Base-by-base conservation (phyloP, 1,140 invertebrate genomes). In the Euura saliciscinereae region DNA sequence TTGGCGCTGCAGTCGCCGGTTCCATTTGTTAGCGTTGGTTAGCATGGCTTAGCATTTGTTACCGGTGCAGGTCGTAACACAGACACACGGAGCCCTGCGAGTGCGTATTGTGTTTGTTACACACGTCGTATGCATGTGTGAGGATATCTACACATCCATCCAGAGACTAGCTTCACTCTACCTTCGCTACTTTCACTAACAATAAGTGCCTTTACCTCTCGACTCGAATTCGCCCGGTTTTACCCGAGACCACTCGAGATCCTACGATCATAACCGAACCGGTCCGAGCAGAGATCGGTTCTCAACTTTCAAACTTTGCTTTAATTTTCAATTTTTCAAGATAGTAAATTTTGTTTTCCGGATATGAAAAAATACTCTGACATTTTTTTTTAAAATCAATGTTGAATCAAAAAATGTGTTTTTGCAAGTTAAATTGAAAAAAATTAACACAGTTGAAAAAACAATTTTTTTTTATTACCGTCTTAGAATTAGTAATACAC, bases 141-240 rank as follows among this genome's bases (percentile, higher is more conserved):
- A 28, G 28, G 28, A 28, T 28, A 28, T 28, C 28, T 28, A 28
- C 28, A 28, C 28, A 28, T 28, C 28, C 28, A 28, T 28, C 28
- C 1, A n/a, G 8, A n/a, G 51, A n/a, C 51, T 59, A 59, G 51
- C 10, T 28, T 28, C 28, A 28, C 28, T 28, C 28, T 28, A 28
- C 51, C 8, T 74, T 77, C 75, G 75, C 78, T 84, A 84, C 83
- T 85, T 85, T 85, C 83, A 85, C 83, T 82, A 78, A 77, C 69
- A 59, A 59, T 59, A 68, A 75, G 73, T 74, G 72, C 45, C 64
- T 78, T n/a, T 59, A 59, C 51, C 8, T 59, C 51, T 59, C 13
- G 5, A 59, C 51, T 59, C 51, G 51, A 59, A 59, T 59, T 59
- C 13, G 13, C 51, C 51, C 51, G 51, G 51, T 8, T n/a, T 59